Conservation (phyloP, 2,113 vertebrate genomes). For the Bucco capensis region DNA sequence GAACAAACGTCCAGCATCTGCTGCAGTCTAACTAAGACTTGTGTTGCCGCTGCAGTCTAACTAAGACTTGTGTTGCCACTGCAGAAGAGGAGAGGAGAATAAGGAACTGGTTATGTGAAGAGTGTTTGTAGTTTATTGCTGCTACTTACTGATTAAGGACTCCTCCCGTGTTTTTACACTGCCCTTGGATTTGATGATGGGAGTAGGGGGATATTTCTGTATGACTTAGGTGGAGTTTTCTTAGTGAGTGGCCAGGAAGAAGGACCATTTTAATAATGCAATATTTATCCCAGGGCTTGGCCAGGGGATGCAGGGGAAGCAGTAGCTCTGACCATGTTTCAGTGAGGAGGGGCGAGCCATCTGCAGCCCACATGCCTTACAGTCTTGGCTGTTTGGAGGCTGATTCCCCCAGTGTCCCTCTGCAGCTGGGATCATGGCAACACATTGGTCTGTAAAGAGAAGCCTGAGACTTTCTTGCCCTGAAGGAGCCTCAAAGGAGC, state of each 20-base stretch:
- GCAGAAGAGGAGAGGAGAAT: not conserved
- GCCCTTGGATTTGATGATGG: not conserved
- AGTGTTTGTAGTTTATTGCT: constrained; percentile 50
- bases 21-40: constrained; percentile 51
- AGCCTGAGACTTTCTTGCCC: not conserved
- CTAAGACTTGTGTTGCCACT: no score
- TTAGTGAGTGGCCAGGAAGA: not conserved
- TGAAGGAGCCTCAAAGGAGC: not conserved
- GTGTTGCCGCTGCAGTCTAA: constrained; percentile 40
- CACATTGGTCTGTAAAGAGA: not conserved
- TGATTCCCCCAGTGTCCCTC: not conserved
- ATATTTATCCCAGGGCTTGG: not conserved
- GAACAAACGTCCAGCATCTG: constrained; percentile 79
- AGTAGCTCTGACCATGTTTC: not conserved
- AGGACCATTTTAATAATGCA: not conserved
- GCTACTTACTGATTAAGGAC: not conserved
- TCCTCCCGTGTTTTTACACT: not conserved
- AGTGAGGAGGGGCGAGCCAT: not conserved
- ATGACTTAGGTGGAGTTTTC: not conserved
- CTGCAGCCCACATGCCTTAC: not conserved
- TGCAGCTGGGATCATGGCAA: accelerated
- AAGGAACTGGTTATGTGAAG: not conserved
- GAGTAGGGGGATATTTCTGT: not conserved
- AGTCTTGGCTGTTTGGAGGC: accelerated
- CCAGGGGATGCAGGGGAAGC: not conserved